Conservation (phyloP, 2,797 vertebrate genomes). For the Echeneis naucrates region DNA sequence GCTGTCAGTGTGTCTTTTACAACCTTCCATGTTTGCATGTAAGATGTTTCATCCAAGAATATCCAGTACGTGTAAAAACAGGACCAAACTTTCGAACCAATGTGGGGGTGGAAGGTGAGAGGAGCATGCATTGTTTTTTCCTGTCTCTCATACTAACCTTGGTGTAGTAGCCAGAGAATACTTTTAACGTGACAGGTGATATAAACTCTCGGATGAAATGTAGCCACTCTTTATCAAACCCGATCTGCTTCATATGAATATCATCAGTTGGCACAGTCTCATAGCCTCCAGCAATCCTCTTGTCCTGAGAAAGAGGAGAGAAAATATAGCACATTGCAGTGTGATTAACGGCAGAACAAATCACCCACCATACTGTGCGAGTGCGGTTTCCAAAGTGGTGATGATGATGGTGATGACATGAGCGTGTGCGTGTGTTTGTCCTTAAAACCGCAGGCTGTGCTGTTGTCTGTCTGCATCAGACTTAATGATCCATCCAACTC, state of each 20-base stretch:
- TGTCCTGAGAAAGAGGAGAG: conserved; percentile 86
- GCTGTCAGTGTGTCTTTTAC: not conserved
- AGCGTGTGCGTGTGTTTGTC: conserved; percentile 25
- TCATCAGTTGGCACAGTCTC: conserved; percentile 98
- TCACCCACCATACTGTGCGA: conserved; percentile 40
- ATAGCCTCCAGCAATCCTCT: conserved; percentile 94
- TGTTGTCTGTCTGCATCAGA: conserved; percentile 40
- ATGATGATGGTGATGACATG: conserved; percentile 34
- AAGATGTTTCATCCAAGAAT: conserved; percentile 9
- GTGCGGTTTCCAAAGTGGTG: conserved; percentile 33
- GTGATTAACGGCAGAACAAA: conserved; percentile 65
- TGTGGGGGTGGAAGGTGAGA: too few species aligned
- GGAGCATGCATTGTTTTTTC: not conserved
- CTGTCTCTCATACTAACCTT: conserved; percentile 84
- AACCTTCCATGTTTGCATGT: not conserved
- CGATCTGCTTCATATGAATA: conserved; percentile 97
- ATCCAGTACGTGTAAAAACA: conserved; percentile 17
- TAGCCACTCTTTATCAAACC: conserved; percentile 94
- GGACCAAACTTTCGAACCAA: not conserved
- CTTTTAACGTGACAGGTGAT: conserved; percentile 94
- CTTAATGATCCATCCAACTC: conserved; percentile 61
- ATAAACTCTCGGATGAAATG: conserved; percentile 98
- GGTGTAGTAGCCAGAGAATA: conserved; percentile 97
- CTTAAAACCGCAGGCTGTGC: conserved; percentile 55
- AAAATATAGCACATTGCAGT: conserved; percentile 21